Base-by-base conservation (phyloP, 2,113 vertebrate genomes). In the Marmota monax region DNA sequence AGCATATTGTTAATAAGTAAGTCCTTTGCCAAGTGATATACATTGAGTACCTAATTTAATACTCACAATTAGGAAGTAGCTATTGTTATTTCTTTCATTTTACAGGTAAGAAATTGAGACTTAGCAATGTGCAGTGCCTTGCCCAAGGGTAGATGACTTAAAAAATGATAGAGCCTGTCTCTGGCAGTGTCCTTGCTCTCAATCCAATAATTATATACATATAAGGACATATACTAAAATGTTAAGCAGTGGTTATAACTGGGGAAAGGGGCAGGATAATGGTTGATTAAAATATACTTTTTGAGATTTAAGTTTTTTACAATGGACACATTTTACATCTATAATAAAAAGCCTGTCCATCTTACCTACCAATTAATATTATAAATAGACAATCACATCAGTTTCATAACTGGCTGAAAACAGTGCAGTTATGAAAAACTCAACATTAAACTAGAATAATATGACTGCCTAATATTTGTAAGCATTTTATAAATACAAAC, bases 381-480 rank as follows among this genome's bases (percentile, higher is more conserved):
- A 61, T 34, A 70, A 67, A 87, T 11, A 86, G 37, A 92, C 69
- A 78, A 53, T 23, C 58, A 27, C 5, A 16, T 23, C 27, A 39
- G 51, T 89, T 63, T 92, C 42, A 23, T 39, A 92, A 89, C 45
- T 86, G 74, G 67, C 17, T 77, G 45, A 87, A 84, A 89, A 95
- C 48, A 80, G 65, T n/a, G 34, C 51, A n/a, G 4, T 58, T 86
- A 63, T 80, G 27, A 89, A 79, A 69, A 95, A 84, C 39, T 32
- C 11, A 76, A 37, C 9, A 32, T 63, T 79, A 80, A 96, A 53
- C 58, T 29, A 51, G 63, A 95, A 84, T 23, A 82, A 48, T 90
- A 79, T 61, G 42, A 67, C 23, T 77, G 42, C 11, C 42, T 84
- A 78, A 63, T 83, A 82, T 87, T 84, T 91, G 25, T 82, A 48